Base-by-base conservation (phyloP, 1,140 invertebrate species). In the Cydia splendana region DNA sequence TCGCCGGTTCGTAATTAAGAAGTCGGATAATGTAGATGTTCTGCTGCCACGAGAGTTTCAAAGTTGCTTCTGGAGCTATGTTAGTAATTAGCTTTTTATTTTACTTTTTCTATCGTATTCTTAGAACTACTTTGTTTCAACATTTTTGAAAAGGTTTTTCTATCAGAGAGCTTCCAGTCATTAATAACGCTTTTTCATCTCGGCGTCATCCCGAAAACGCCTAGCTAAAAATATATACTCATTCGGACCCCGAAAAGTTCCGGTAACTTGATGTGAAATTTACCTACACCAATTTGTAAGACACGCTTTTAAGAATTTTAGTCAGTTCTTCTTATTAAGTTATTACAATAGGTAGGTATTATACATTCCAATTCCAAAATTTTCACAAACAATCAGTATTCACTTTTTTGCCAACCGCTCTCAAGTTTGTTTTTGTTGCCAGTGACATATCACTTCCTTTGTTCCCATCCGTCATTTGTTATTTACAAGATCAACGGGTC, bases 401-500 rank as follows among this genome's bases (percentile, higher is more conserved):
- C 57, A 62, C 57, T 62, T 62, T 62, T 62, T 62, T 62, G 20
- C 20, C 57, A 62, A 10, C 5, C 30, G n/a, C 34, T 34, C 65
- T 34, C 67, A 38, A 71, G 30, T 71, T 71, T 71, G 67, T 71
- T 71, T 71, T 67, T 67, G 65, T 67, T 30, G 28, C n/a, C 10
- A 71, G 67, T 71, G 67, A 71, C 38, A 71, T 71, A 71, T 71
- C 67, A 71, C 67, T 71, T 71, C 34, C 67, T 71, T 71, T 71
- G 67, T 71, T 71, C 67, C 67, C 67, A 71, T 71, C 67, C 67
- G 67, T 71, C 67, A 71, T 71, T 71, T 38, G 67, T 71, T 71
- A 71, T 71, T 71, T 71, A 42, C 67, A 71, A 71, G 67, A 71
- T 88, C 84, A 88, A 76, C 78, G 71, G 89, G 84, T 89, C 88